Base-by-base conservation (phyloP, 2,113 vertebrate species). In the Gymnorhina tibicen region DNA sequence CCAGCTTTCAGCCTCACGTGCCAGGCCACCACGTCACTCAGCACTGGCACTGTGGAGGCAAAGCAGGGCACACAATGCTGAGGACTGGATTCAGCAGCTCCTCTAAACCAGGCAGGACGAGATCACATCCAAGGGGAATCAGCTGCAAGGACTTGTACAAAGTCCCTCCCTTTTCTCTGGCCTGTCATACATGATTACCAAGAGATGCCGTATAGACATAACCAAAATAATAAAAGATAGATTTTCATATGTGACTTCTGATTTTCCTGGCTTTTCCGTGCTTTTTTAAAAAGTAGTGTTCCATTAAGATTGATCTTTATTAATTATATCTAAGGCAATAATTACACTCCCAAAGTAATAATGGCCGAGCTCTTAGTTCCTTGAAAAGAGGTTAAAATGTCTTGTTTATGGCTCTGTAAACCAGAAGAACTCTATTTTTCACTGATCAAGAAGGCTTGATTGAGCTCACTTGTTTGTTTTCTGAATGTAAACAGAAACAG, bases 271-370 rank as follows among this genome's bases (percentile, higher is more conserved):
- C 55, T 95, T 95, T 84, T 72, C 41, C 46, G 39, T 27, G 32
- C 28, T 85, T 90, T 85, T 80, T 28, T 53, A 64, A 55, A 80
- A 94, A 69, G 74, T 27, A 72, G 47, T 68, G 26, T 21, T 85
- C 56, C 37, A 87, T 82, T 77, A 84, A 88, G 60, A 39, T 17
- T 68, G 50, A 64, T 78, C 58, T 86, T 82, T 66, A 82, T 91
- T 93, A 96, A 97, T 93, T 93, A 77, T 76, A 90, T 81, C 80
- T 82, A 73, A 93, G 69, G 44, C 63, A 39, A 67, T 59, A 89
- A 80, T 79, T 91, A 87, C 56, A 74, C 47, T 94, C 60, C n/a
- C 42, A 68, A 76, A 33, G 60, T 63, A 69, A 53, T 64, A 87
- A 85, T 10, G 49, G 76, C 39, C 75, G 92, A 78, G 76, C 27